Conservation (phyloP, 2,888 invertebrate species). For the Pyralis farinalis region DNA sequence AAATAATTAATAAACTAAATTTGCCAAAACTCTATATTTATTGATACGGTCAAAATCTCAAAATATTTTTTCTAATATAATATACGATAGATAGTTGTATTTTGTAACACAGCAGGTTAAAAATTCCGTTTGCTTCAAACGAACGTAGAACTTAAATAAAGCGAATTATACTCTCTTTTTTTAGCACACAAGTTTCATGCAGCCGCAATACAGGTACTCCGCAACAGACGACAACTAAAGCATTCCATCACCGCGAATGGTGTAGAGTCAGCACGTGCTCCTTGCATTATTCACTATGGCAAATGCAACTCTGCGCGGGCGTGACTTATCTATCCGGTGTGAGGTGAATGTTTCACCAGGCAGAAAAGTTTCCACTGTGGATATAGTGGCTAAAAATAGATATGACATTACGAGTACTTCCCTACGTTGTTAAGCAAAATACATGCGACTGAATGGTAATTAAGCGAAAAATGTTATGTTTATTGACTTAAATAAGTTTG, state of each 20-base stretch:
- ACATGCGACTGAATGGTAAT: too few species aligned
- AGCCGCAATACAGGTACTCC: not conserved
- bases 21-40: too few species aligned
- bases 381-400: slow-evolving; percentile 13
- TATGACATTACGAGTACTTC: too few species aligned
- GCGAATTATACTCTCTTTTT: not conserved
- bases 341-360: slow-evolving; percentile 51
- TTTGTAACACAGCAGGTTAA: not conserved
- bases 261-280: slow-evolving; percentile 47
- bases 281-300: slow-evolving; percentile 73
- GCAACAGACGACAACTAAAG: slow-evolving; percentile 27
- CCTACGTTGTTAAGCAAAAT: too few species aligned
- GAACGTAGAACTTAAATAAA: not conserved
- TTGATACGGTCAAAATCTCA: too few species aligned
- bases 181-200: not conserved
- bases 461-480: too few species aligned
- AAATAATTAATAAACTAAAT: too few species aligned
- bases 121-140: not conserved
- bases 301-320: slow-evolving; percentile 63
- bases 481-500: too few species aligned
- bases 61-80: too few species aligned
- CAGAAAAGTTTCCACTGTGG: slow-evolving; percentile 40
- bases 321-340: slow-evolving; percentile 63
- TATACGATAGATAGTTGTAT: too few species aligned
- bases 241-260: slow-evolving; percentile 48